A percentile compares a stretch with the other conserved stretches of the same genome.
phyloP scores from a whole-genome alignment of 2,888 invertebrate genomes.

The Cheilosia pagana region DNA sequence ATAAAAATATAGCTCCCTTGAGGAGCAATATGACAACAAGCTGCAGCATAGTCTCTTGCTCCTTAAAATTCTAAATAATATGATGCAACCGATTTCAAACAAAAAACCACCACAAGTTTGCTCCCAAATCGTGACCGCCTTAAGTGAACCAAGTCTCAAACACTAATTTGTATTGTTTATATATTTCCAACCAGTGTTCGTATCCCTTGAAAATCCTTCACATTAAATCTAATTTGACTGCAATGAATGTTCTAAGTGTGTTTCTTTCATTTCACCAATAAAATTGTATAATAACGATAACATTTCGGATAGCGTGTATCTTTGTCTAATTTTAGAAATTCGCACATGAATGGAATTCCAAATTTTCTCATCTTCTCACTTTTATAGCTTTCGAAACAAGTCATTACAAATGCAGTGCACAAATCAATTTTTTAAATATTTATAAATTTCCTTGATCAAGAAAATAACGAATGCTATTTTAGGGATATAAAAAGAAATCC shows the following conservation, averaged over 20 bases:
- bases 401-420: neutral
- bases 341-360: slow-evolving; percentile 34
- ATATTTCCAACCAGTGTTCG: too few relatives aligned
- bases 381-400: slow-evolving; percentile 22
- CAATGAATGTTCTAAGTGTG: neutral
- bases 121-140: too few relatives aligned
- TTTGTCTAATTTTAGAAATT: slow-evolving; percentile 41
- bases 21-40: too few relatives aligned
- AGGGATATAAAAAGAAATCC: slow-evolving; percentile 76
- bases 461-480: slow-evolving; percentile 69
- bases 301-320: neutral
- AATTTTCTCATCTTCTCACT: slow-evolving; percentile 24
- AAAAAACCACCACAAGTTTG: too few relatives aligned
- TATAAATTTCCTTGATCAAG: slow-evolving; percentile 14
- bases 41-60: too few relatives aligned
- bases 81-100: too few relatives aligned
- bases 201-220: too few relatives aligned
- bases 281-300: slow-evolving; percentile 33
- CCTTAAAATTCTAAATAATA: too few relatives aligned
- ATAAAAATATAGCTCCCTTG: too few relatives aligned
- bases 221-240: too few relatives aligned
- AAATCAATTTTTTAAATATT: slow-evolving; percentile 38
- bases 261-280: neutral
- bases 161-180: too few relatives aligned
- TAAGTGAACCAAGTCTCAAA: too few relatives aligned